Base-by-base conservation (phyloP, 1,140 invertebrate species). In the Lasioglossum albipes region DNA sequence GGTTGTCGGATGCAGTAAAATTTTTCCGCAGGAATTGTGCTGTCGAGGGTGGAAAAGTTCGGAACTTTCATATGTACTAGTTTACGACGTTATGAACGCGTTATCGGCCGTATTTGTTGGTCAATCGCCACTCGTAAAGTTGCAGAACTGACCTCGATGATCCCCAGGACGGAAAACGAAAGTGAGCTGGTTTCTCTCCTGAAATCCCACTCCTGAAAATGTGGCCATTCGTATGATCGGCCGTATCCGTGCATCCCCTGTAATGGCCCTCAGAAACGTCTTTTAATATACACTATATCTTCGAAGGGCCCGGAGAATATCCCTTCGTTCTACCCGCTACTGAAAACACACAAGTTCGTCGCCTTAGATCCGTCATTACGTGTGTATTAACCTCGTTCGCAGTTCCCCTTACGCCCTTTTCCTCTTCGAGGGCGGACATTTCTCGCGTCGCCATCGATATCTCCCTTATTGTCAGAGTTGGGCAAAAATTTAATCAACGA, bases 201-300 rank as follows among this genome's bases (percentile, higher is more conserved):
- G 52, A 91, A 91, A 92, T 91, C 91, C 87, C 85, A 74, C 81
- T 77, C 86, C 79, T 77, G 90, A 91, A 93, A 93, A 93, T 93
- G 91, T 84, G 90, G 88, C 91, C 91, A 93, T 93, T 93, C 91
- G 91, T 93, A 93, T 93, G 93, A 93, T 93, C 92, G 92, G 91
- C 86, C 87, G 88, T 87, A 87, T 84, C 90, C 77, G 79, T 87
- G 85, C 86, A 90, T 80, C 86, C 88, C 86, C 75, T 72, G 71
- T 82, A 91, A 86, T 86, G 75, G 52, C 73, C 67, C 76, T 80
- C 86, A 88, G 89, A 93, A 92, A 93, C 89, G 91, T 93, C 93
- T 92, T 93, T 93, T 93, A 93, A 93, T 93, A 93, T 92, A 93
- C 92, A 93, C 90, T 93, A 93, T 92, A 93, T 93, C 92, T 93